These are phyloP conservation scores for Lithophane ornitopus DNA, from an alignment of 2,888 invertebrate species.

Conservation along the genomic window DNA sequence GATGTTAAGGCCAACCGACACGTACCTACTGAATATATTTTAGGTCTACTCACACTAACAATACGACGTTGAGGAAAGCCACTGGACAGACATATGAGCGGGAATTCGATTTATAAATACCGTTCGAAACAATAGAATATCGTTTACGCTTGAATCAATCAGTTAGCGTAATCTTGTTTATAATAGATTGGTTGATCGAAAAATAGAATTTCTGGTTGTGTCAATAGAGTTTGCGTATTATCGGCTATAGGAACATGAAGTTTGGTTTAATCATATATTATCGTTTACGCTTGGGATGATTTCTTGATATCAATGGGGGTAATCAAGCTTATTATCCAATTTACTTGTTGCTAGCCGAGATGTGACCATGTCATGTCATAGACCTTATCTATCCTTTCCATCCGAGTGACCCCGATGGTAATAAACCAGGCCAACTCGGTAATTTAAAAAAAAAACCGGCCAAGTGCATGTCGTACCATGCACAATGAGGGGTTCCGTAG, in stretches of 20 bases:
- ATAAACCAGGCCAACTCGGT: too few species aligned
- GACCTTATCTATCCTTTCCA: too few species aligned
- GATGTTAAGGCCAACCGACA: not conserved
- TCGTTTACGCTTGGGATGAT: not conserved
- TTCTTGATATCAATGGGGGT: constrained; percentile 5
- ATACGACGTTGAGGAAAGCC: constrained; percentile 23
- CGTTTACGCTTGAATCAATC: constrained; percentile 30
- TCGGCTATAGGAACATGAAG: not conserved
- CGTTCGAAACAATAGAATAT: constrained; percentile 15
- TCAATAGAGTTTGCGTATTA: not conserved
- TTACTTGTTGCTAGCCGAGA: not conserved
- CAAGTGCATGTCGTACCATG: too few species aligned
- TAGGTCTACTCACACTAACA: constrained; percentile 24
- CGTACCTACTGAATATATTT: constrained; percentile 8
- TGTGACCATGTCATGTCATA: too few species aligned
- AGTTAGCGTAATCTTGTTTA: not conserved
- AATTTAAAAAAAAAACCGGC: too few species aligned
- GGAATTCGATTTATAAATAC: constrained; percentile 10
- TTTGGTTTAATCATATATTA: not conserved
- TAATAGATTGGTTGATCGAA: constrained; percentile 11
- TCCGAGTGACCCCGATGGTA: too few species aligned
- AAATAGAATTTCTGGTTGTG: not conserved
- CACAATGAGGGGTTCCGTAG: too few species aligned
- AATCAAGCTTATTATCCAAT: not conserved
- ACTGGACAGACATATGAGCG: not conserved